Base-by-base conservation (phyloP, 2,113 vertebrate species). In the Tautogolabrus adspersus region DNA sequence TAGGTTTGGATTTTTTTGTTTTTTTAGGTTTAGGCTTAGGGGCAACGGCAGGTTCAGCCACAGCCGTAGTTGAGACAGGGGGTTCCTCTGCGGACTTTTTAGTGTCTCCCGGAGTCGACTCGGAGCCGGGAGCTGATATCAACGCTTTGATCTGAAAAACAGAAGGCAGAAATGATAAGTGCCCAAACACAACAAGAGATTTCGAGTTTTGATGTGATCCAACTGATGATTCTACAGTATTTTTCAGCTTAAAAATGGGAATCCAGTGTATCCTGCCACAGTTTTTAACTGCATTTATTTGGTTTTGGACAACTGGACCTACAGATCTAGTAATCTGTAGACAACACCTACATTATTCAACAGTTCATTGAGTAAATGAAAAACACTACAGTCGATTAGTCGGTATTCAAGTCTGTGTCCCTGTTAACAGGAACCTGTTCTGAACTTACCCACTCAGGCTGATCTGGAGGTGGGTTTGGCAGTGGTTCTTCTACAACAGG, bases 381-480 rank as follows among this genome's bases (percentile, higher is more conserved):
- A 42, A 42, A 11, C 40, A 42, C 40, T 42, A 1, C 9, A 42
- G 40, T 42, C 9, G 11, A 42, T 42, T 10, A 42, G 40, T 40
- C 7, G 7, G 16, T 34, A 34, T 34, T 4, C 6, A 34, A 34
- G 30, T 34, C 30, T 34, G 30, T 34, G 30, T 5, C 16, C 5
- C 15, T 18, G 6, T 8, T 15, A 19, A 18, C 42, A 46, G 6
- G 7, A 40, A 23, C 8, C 47, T 2, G n/a, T 38, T 56, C 56
- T 38, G 19, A 2, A 89, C 92, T 88, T 52, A 93, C 91, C 91
- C 90, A 93, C 77, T 90, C 82, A 0, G 91, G 89, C 83, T 92
- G 87, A 0, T 92, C 92, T 0, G 88, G 86, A 0, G 86, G 79
- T 0, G 88, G 86, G 76, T 91, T 91, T 2, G 62, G 79, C 87